Evolutionary conservation across 2,113 vertebrate genomes (phyloP), one percentile per base, ranked within the genome.

Genomic region (Acinonyx jubatus): DNA sequence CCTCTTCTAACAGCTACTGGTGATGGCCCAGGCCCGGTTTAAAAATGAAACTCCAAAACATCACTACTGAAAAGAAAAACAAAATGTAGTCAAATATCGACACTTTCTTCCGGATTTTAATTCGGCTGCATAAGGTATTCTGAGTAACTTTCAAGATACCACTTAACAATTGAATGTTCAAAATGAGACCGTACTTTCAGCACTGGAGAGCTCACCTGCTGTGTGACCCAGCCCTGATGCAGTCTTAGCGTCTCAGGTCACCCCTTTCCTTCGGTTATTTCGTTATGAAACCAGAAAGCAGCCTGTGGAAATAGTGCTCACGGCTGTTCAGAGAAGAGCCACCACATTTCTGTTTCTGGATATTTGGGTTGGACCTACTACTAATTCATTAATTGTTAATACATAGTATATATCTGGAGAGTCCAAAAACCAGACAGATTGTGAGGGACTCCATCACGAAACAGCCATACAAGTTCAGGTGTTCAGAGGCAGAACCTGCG

Each of bases 1-100:
- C 76, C 83, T 87, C 69, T 94, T 83, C 57, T 80, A 74, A 81
- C 69, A 97, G 91, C 97, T 93, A 38, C 96, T 68, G 74, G 69
- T 52, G 74, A 61, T 85, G 65, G 61, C 97, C 82, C 93, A 7
- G 1, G 27, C 76, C 76, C 31, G 29, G 74, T 45, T 65, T 61
- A 55, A 29, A n/a, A 95, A 38, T 29, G 61, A 76, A 89, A 52
- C 50, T 78, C 68, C 57, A 21, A 61, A 96, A 69, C 52, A 31
- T 89, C 73, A 31, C 79, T 81, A 38, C 50, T 74, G 71, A 48
- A 82, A 71, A 83, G 55, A 15, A 82, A 92, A 92, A 87, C 82
- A 76, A 71, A 38, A 55, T 29, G 21, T 33, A 65, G 82, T 85
- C 83, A 74, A 81, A 29, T 55, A 63, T 1, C 48, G n/a, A 91